Evolutionary conservation across 2,888 invertebrate species (phyloP).

Genomic region (Atethmia centrago): DNA sequence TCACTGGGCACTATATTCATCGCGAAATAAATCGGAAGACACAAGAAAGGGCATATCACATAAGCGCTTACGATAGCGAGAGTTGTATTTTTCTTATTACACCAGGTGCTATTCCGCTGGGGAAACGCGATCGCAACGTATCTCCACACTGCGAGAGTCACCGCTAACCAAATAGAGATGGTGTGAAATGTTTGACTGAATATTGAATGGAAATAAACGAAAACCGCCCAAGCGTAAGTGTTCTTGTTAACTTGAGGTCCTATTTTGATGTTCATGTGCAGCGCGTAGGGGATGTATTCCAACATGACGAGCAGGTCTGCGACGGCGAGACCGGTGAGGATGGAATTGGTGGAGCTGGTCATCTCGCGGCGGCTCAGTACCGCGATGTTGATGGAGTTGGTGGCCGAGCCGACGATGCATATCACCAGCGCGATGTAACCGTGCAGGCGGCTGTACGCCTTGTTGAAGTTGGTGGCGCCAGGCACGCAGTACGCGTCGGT

Average conservation of each 20-base stretch:
- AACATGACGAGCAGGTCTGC: slow-evolving; percentile 98
- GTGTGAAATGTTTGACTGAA: slow-evolving; percentile 97
- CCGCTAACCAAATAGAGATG: slow-evolving; percentile 97
- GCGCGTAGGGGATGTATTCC: slow-evolving; percentile 97
- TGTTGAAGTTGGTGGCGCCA: slow-evolving; percentile 91
- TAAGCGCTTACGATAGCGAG: slow-evolving; percentile 95
- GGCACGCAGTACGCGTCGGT: slow-evolving; percentile 90
- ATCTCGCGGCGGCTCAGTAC: slow-evolving; percentile 97
- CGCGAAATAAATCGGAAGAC: slow-evolving; percentile 95
- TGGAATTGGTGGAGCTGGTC: slow-evolving; percentile 97
- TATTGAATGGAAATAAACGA: slow-evolving; percentile 97
- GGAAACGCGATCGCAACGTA: slow-evolving; percentile 96
- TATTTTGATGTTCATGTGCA: slow-evolving; percentile 94
- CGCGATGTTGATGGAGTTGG: slow-evolving; percentile 97
- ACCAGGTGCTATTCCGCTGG: slow-evolving; percentile 95
- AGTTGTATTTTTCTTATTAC: slow-evolving; percentile 94
- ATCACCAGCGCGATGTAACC: slow-evolving; percentile 96
- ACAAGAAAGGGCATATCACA: slow-evolving; percentile 95
- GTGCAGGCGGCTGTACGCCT: slow-evolving; percentile 93
- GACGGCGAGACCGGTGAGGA: slow-evolving; percentile 96
- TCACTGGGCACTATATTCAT: slow-evolving; percentile 92
- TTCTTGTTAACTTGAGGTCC: slow-evolving; percentile 88
- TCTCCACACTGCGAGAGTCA: slow-evolving; percentile 97
- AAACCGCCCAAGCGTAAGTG: slow-evolving; percentile 94
- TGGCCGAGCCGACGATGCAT: slow-evolving; percentile 96